Evolutionary conservation across 2,888 invertebrate genomes (phyloP).

Genomic region (Chrysolina haemoptera): DNA sequence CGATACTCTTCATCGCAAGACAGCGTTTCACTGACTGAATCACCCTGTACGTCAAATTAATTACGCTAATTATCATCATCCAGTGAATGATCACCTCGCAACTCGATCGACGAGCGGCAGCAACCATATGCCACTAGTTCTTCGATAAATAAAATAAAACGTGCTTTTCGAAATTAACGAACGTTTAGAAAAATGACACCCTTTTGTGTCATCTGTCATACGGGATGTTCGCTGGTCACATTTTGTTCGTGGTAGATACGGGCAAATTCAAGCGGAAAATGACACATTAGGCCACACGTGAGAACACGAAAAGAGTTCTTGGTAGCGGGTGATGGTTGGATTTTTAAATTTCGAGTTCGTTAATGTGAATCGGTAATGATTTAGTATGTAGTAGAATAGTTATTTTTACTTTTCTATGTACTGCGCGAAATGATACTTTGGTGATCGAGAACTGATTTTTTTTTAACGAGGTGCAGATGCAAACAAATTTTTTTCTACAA

Average conservation of each 20-base stretch:
- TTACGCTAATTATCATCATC: not conserved
- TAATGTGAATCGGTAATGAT: no score
- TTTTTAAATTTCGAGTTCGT: no score
- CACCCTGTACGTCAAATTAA: not conserved
- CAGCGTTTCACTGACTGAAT: not conserved
- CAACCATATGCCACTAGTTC: slow-evolving; percentile 37
- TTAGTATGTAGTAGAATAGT: no score
- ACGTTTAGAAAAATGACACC: slow-evolving; percentile 59
- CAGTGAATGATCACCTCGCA: not conserved
- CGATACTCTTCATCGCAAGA: no score
- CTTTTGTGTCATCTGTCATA: slow-evolving; percentile 57
- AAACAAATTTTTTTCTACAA: no score
- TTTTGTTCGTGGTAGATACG: slow-evolving; percentile 11
- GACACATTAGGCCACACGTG: slow-evolving; percentile 36
- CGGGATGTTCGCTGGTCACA: slow-evolving; percentile 39
- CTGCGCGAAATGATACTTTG: no score
- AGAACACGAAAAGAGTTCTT: not conserved
- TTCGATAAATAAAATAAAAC: slow-evolving; percentile 37
- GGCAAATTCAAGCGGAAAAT: slow-evolving; percentile 51
- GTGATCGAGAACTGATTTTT: no score
- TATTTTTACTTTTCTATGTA: no score
- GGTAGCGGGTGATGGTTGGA: not conserved
- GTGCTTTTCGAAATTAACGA: slow-evolving; percentile 49
- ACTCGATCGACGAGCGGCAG: not conserved
- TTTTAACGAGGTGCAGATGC: no score